These are phyloP conservation scores for Bergia sp. DNA, from an alignment of 92 coral and sea anemone genomes.

Conservation along the genomic window DNA sequence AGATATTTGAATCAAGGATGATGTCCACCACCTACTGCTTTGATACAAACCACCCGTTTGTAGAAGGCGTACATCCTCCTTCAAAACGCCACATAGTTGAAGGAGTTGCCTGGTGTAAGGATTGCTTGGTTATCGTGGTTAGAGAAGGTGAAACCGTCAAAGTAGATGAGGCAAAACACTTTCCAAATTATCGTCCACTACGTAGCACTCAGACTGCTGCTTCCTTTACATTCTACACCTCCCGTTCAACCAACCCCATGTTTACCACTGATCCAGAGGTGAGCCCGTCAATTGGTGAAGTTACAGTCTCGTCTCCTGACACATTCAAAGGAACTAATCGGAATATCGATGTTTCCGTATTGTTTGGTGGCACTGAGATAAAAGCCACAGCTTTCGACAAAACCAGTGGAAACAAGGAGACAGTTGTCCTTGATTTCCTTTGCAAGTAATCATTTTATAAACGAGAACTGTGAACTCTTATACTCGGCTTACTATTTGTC, in stretches of 20 bases:
- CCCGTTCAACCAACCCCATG: slow-evolving; percentile 35
- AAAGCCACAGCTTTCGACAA: slow-evolving; percentile 56
- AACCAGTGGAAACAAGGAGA: slow-evolving; percentile 16
- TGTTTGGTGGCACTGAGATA: slow-evolving; percentile 75
- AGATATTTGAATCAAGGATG: neutral
- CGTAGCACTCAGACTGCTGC: neutral
- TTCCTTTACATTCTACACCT: slow-evolving; percentile 46
- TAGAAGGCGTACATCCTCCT: neutral
- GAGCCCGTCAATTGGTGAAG: slow-evolving; percentile 38
- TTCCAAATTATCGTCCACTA: neutral
- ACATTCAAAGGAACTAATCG: slow-evolving; percentile 56
- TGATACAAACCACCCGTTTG: neutral
- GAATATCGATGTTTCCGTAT: slow-evolving; percentile 50
- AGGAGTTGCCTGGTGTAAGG: neutral
- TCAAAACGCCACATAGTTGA: neutral
- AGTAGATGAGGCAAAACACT: neutral
- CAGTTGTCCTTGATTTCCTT: slow-evolving; percentile 23
- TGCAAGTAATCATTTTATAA: neutral
- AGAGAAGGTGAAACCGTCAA: neutral
- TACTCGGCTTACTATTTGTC: too few relatives aligned
- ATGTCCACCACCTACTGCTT: slow-evolving; percentile 12
- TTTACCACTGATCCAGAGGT: slow-evolving; percentile 65
- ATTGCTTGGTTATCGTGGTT: neutral
- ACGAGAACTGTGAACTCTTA: too few relatives aligned
- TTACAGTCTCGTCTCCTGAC: slow-evolving; percentile 66